Percentiles rank a stretch among this genome's conserved stretches.
Evolutionary conservation across 2,888 invertebrate genomes (phyloP).

Genomic region (Diadromus collaris): DNA sequence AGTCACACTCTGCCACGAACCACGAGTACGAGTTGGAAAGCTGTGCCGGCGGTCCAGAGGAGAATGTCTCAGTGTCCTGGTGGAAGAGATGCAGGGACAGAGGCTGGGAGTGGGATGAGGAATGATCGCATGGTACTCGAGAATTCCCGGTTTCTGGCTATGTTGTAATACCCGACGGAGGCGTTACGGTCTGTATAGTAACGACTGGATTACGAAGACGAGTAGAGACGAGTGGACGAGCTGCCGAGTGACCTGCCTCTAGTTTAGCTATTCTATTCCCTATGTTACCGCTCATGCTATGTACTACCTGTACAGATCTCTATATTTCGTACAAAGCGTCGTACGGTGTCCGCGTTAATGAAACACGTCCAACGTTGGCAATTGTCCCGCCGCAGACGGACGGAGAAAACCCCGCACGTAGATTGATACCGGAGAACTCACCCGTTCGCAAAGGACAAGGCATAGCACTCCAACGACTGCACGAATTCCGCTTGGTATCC

Average conservation of each 20-base stretch:
- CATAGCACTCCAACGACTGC: slow-evolving; percentile 22
- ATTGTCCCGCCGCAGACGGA: slow-evolving; percentile 71
- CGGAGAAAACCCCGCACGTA: slow-evolving; percentile 27
- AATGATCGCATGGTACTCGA: slow-evolving; percentile 40
- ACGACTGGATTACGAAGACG: slow-evolving; percentile 57
- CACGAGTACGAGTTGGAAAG: slow-evolving; percentile 3
- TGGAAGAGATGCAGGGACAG: slow-evolving; percentile 14
- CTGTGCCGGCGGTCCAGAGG: background rate
- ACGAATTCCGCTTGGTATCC: slow-evolving; percentile 51
- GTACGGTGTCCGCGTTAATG: slow-evolving; percentile 73
- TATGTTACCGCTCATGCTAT: slow-evolving; percentile 42
- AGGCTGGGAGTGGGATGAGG: slow-evolving; percentile 17
- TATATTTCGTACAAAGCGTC: slow-evolving; percentile 58
- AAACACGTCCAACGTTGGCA: slow-evolving; percentile 74
- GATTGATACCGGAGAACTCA: slow-evolving; percentile 20
- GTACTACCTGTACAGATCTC: background rate
- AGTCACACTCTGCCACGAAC: background rate
- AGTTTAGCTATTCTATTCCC: slow-evolving; percentile 52
- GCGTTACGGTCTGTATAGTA: slow-evolving; percentile 50
- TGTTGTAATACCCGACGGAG: slow-evolving; percentile 56
- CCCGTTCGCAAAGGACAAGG: slow-evolving; percentile 44
- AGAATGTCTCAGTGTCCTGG: slow-evolving; percentile 11
- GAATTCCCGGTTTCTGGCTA: slow-evolving; percentile 36
- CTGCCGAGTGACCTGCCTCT: slow-evolving; percentile 50
- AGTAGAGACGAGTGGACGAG: slow-evolving; percentile 48